A percentile compares a stretch with the other conserved stretches of the same genome.
Evolutionary conservation across 2,888 invertebrate genomes (phyloP).

Genomic region (Coelopa pilipes): DNA sequence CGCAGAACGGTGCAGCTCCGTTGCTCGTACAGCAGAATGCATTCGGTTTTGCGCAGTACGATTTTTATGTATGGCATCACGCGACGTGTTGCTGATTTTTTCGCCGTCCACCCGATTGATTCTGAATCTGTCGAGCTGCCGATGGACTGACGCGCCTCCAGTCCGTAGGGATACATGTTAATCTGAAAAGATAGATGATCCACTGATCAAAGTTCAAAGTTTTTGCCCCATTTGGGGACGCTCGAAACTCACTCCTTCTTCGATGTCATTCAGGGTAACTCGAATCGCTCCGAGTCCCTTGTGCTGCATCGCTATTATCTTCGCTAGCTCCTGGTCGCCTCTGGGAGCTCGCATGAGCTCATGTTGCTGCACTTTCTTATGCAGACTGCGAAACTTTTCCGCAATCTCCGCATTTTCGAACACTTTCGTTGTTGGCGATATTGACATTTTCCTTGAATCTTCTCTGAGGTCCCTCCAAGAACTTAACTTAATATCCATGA

Average conservation of each 20-base stretch:
- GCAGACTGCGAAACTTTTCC: constrained; percentile 17
- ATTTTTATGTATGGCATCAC: constrained; percentile 72
- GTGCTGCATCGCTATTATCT: too few relatives aligned
- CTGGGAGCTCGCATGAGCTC: neutral
- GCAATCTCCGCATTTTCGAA: constrained; percentile 1
- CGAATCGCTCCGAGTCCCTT: constrained; percentile 42
- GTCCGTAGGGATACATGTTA: neutral
- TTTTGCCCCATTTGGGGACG: too few relatives aligned
- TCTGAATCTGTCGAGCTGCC: neutral
- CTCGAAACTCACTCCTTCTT: constrained; percentile 46
- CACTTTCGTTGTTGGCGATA: too few relatives aligned
- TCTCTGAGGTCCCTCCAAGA: too few relatives aligned
- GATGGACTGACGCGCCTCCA: neutral
- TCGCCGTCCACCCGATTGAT: neutral
- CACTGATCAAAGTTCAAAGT: too few relatives aligned
- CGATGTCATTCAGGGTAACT: constrained; percentile 44
- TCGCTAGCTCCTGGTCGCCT: neutral
- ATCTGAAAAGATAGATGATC: neutral
- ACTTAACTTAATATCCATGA: too few relatives aligned
- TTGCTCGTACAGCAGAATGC: constrained; percentile 73
- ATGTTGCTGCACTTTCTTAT: constrained; percentile 9
- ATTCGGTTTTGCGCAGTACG: constrained; percentile 75
- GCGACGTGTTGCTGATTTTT: neutral
- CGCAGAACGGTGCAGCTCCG: constrained; percentile 73
- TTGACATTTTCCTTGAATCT: too few relatives aligned